These are phyloP conservation scores for Triplophysa yarkandensis DNA, from an alignment of 2,797 vertebrate genomes.

Conservation along the genomic window DNA sequence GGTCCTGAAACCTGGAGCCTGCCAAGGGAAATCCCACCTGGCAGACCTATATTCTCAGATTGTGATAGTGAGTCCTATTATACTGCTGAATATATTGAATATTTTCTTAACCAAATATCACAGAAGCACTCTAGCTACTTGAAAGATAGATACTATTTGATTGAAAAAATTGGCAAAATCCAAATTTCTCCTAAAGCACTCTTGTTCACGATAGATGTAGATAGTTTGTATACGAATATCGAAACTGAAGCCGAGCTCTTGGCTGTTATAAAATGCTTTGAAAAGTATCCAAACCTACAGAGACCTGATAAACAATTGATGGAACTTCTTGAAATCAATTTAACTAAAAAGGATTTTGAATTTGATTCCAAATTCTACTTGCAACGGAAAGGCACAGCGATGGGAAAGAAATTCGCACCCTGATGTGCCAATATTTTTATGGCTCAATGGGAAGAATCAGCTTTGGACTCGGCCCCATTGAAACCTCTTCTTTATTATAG, in stretches of 20 bases:
- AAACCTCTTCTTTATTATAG: too few relatives aligned
- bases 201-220: slow-evolving; percentile 15
- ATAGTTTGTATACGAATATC: slow-evolving; percentile 26
- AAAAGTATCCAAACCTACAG: too few relatives aligned
- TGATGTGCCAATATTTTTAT: not conserved
- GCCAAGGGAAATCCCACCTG: not conserved
- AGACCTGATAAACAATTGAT: too few relatives aligned
- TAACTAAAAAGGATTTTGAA: not conserved
- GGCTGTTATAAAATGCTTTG: too few relatives aligned
- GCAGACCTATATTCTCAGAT: not conserved
- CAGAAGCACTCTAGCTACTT: not conserved
- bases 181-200: not conserved
- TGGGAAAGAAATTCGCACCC: not conserved
- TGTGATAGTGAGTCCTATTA: not conserved
- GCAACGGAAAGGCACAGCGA: not conserved
- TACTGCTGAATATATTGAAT: not conserved
- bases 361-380: not conserved
- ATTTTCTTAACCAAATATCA: not conserved
- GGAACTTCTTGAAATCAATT: not conserved
- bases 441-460: not conserved
- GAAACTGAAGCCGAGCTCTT: too few relatives aligned
- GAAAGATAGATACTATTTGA: slow-evolving; percentile 25
- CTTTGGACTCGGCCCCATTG: not conserved
- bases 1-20: not conserved
- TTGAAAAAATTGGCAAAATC: not conserved